Evolutionary conservation across 2,797 vertebrate species (phyloP).

Genomic region (Adrianichthys oophorus): DNA sequence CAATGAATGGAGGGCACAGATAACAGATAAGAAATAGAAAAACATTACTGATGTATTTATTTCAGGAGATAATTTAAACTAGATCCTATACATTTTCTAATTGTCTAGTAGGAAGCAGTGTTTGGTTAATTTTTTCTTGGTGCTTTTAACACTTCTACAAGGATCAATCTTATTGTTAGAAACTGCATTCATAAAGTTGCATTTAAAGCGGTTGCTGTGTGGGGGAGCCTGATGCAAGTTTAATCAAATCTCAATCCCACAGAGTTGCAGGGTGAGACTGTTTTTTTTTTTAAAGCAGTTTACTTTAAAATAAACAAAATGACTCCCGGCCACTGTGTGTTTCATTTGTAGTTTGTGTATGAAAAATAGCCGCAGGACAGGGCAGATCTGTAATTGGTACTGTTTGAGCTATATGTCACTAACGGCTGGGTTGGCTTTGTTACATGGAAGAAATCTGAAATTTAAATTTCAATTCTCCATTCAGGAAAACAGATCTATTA

Average conservation of each 20-base stretch:
- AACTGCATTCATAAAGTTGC: constrained; percentile 44
- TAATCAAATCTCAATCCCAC: constrained; percentile 27
- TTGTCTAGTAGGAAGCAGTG: not conserved
- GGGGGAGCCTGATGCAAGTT: constrained; percentile 15
- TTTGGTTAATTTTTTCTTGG: no score
- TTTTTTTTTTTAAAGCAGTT: constrained; percentile 33
- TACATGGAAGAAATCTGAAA: constrained; percentile 46
- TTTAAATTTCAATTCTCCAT: constrained; percentile 36
- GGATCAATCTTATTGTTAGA: no score
- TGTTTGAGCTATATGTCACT: constrained; percentile 47
- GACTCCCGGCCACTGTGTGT: constrained; percentile 33
- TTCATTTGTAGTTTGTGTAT: constrained; percentile 32
- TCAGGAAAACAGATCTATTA: constrained; percentile 66
- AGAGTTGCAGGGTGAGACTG: constrained; percentile 33
- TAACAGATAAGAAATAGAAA: no score
- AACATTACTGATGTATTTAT: not conserved
- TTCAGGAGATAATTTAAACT: constrained; percentile 26
- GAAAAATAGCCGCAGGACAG: constrained; percentile 40
- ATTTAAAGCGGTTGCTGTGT: constrained; percentile 34
- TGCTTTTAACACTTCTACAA: no score
- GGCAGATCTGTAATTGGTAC: constrained; percentile 53
- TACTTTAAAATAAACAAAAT: constrained; percentile 14
- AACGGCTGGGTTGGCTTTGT: constrained; percentile 55
- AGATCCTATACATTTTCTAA: not conserved
- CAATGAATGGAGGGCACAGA: no score